Conservation (phyloP, 2,113 vertebrate species). For the Xiphophorus hellerii region DNA sequence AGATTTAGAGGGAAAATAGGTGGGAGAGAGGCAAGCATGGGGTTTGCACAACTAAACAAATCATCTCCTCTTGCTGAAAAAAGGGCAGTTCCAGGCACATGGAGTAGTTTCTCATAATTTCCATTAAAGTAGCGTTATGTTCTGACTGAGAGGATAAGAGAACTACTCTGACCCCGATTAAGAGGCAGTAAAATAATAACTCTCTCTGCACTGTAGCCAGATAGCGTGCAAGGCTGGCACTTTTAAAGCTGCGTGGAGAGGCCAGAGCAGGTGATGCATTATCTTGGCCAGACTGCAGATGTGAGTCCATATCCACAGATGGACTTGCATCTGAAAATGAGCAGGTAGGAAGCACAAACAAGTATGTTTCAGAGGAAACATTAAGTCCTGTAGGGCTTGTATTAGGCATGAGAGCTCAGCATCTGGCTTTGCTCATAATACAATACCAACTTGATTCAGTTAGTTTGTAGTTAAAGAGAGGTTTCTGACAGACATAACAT, state of each 20-base stretch:
- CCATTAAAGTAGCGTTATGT: constrained; percentile 54
- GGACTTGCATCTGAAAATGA: constrained; percentile 39
- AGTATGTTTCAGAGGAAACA: constrained; percentile 22
- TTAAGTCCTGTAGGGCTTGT: constrained; percentile 2
- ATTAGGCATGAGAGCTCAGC: constrained; percentile 20
- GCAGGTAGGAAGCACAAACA: constrained; percentile 32
- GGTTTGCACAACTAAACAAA: constrained; percentile 39
- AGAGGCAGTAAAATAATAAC: constrained; percentile 43
- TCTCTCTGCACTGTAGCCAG: constrained; percentile 35
- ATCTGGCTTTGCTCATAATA: constrained; percentile 7
- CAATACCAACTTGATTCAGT: constrained; percentile 1
- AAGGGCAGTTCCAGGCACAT: constrained; percentile 4
- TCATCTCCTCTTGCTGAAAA: constrained; percentile 35
- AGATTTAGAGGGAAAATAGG: constrained; percentile 19
- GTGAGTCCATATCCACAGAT: constrained; percentile 48
- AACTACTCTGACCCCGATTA: constrained; percentile 51
- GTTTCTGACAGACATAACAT: constrained; percentile 25
- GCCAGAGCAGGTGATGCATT: constrained; percentile 41
- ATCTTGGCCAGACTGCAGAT: constrained; percentile 38
- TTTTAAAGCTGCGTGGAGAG: constrained; percentile 12
- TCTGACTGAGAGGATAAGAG: constrained; percentile 43
- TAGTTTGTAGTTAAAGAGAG: constrained; percentile 21
- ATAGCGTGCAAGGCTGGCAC: constrained; percentile 19
- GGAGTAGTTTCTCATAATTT: constrained; percentile 21
- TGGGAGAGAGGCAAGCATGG: constrained; percentile 32